Conservation (phyloP, 2,797 vertebrate genomes). For the Lophius americanus region DNA sequence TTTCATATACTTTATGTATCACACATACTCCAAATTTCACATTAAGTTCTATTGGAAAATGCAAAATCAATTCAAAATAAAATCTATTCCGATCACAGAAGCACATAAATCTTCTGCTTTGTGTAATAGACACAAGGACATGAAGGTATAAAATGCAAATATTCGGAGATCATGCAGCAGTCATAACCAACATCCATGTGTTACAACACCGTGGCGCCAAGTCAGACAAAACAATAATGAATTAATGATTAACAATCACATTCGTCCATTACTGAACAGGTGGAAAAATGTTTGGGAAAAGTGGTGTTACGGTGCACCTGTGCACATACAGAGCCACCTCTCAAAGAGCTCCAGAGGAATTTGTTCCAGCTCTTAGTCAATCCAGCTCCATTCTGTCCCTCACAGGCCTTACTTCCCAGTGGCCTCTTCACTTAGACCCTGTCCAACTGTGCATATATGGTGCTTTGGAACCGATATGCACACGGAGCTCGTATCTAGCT, state of each 20-base stretch:
- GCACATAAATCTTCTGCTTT: not conserved
- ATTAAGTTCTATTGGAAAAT: too few relatives aligned
- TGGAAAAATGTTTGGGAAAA: not conserved
- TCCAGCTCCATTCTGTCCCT: constrained; percentile 21
- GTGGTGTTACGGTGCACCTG: constrained; percentile 16
- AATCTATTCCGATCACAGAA: not conserved
- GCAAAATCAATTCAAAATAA: too few relatives aligned
- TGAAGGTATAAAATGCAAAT: not conserved
- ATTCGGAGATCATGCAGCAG: not conserved
- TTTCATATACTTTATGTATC: too few relatives aligned
- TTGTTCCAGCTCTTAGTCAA: constrained; percentile 22
- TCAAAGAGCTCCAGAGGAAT: constrained; percentile 47
- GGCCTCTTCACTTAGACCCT: constrained; percentile 45
- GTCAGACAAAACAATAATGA: not conserved
- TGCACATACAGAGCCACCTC: constrained; percentile 46
- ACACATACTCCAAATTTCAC: not conserved
- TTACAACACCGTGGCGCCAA: not conserved
- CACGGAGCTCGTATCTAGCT: constrained; percentile 41
- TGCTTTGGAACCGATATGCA: constrained; percentile 20
- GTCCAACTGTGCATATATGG: constrained; percentile 34
- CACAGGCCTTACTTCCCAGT: constrained; percentile 21
- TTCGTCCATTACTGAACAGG: not conserved
- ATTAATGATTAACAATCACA: not conserved
- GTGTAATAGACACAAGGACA: not conserved
- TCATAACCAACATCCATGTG: not conserved